Base-by-base conservation (phyloP, 2,797 vertebrate genomes). In the Cryptoprocta ferox region DNA sequence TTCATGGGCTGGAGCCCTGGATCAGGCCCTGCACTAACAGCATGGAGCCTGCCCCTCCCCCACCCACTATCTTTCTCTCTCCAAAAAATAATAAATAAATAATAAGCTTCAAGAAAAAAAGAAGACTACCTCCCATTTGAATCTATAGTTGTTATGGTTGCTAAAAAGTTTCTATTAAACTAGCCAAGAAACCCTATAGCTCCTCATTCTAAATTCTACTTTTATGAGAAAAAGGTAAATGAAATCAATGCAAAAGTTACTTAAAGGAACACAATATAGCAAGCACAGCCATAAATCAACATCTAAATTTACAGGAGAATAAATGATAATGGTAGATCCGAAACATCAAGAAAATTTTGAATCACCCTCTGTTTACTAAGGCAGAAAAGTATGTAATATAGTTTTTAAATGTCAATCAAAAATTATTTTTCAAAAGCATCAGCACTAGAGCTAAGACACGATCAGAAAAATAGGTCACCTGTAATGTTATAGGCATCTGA, bases 211-310 rank as follows among this genome's bases (percentile, higher is more conserved):
- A 28, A 92, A 84, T 94, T 92, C 79, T 87, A 48, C 35, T 68
- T 87, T 61, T 89, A 90, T 78, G 53, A 71, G 21, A 86, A 94
- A 91, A n/a, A 95, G 14, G 70, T 45, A 87, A 93, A 83, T 68
- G 68, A 94, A 96, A 83, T 61, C 39, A 79, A 89, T 50, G 14
- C 42, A 37, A 42, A 70, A 92, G 16, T 76, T 94, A 91, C 75
- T 93, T 91, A 94, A 95, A 32, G 26, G 21, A 73, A 75, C 12
- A 90, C 6, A 0, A 45, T 66, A 89, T 26, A 63, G 35, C 13
- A 79, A 66, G 93, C 6, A 30, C 71, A 91, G 61, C 59, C 76
- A 53, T 95, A 96, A 95, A 30, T 59, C 82, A 79, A n/a, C 45
- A 83, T 35, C 32, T 70, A 53, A 88, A 73, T 12, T 75, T 65